Evolutionary conservation across 1,140 invertebrate species (phyloP).

Genomic region (Armadillidium nasatum): DNA sequence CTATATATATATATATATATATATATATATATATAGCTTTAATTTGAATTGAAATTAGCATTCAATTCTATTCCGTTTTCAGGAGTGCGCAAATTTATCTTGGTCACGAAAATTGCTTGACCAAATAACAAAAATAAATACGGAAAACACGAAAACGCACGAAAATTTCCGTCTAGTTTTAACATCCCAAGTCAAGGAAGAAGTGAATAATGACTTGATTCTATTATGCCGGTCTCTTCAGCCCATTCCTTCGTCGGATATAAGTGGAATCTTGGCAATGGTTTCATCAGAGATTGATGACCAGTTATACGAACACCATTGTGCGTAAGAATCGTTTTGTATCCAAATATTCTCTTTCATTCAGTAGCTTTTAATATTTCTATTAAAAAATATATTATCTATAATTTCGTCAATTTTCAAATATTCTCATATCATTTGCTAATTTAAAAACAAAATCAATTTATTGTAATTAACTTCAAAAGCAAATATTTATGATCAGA

Average conservation of each 20-base stretch:
- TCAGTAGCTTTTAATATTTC: too few species aligned
- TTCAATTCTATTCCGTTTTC: neutral
- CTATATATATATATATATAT: neutral
- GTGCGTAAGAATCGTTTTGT: neutral
- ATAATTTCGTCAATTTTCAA: too few species aligned
- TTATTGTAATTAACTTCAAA: too few species aligned
- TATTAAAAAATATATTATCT: neutral
- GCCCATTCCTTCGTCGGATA: neutral
- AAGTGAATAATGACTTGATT: neutral
- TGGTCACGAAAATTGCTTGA: neutral
- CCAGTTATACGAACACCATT: neutral
- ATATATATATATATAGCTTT: neutral
- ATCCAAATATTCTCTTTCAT: too few species aligned
- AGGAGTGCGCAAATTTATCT: neutral
- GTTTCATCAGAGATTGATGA: neutral
- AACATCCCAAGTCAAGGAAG: neutral
- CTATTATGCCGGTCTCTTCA: neutral
- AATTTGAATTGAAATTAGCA: neutral
- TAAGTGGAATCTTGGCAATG: neutral
- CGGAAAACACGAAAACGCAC: neutral
- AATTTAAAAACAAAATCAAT: too few species aligned
- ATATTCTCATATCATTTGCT: too few species aligned
- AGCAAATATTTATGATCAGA: too few species aligned
- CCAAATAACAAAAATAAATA: neutral
- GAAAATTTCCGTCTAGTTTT: neutral